These are phyloP conservation scores for Oxyura jamaicensis DNA, from an alignment of 2,113 vertebrate genomes.

Conservation along the genomic window DNA sequence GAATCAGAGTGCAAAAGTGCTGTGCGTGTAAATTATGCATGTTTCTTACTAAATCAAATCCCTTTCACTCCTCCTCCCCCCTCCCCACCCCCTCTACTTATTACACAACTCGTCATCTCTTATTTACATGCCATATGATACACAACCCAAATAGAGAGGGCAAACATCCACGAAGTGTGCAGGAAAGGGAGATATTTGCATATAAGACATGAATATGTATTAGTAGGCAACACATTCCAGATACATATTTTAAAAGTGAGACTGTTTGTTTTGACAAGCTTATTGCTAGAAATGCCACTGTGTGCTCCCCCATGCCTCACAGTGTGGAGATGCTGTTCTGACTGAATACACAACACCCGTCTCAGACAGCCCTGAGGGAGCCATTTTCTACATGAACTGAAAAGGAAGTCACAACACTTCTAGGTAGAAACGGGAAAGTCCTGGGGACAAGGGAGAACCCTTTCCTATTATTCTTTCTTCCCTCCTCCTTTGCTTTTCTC, in stretches of 20 bases:
- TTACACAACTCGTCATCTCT: conserved; percentile 61
- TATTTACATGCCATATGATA: conserved; percentile 61
- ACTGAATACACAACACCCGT: not conserved
- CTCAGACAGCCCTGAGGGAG: not conserved
- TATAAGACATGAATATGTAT: conserved; percentile 32
- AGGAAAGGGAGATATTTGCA: conserved; percentile 39
- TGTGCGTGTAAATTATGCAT: conserved; percentile 62
- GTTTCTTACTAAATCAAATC: conserved; percentile 57
- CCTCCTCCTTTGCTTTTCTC: not conserved
- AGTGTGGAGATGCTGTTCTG: not conserved
- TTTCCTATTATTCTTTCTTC: not conserved
- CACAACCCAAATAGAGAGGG: conserved; percentile 61
- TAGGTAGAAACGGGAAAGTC: not conserved
- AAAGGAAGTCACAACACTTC: not conserved
- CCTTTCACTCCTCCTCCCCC: not conserved
- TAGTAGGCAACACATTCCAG: conserved; percentile 36
- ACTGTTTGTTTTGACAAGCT: conserved; percentile 25
- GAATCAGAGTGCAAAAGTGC: conserved; percentile 18
- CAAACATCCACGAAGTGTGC: conserved; percentile 19
- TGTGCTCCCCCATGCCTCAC: not conserved
- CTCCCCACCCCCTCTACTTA: not conserved
- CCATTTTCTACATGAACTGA: not conserved
- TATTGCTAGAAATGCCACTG: not conserved
- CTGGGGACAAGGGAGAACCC: not conserved
- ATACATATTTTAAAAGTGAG: conserved; percentile 36